A percentile compares a stretch with the other conserved stretches of the same genome.
These are phyloP conservation scores for Plumapathes pennacea DNA, from an alignment of 92 coral and sea anemone genomes.

Conservation along the genomic window DNA sequence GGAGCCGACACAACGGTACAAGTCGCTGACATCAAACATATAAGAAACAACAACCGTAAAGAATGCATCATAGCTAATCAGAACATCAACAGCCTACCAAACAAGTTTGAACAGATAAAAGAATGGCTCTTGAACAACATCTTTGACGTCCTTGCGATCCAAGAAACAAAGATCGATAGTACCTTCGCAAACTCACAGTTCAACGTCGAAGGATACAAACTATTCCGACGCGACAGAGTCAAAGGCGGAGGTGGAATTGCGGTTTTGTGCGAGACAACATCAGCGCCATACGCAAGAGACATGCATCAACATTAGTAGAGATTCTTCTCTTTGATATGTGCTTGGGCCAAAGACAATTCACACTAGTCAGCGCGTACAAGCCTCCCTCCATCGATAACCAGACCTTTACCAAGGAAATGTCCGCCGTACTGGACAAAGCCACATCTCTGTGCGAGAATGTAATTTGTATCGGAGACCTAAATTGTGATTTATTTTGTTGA, in stretches of 20 bases:
- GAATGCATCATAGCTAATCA: conserved; percentile 36
- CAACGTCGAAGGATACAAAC: conserved; percentile 22
- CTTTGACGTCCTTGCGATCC: conserved; percentile 43
- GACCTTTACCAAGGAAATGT: conserved; percentile 5
- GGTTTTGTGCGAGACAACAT: conserved; percentile 30
- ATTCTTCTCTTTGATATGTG: conserved; percentile 15
- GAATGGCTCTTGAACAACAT: conserved; percentile 36
- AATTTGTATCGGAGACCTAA: conserved; percentile 25
- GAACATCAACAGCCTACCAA: conserved; percentile 38
- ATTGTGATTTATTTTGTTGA: neutral
- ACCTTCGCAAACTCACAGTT: conserved; percentile 52
- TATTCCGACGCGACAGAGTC: conserved; percentile 31
- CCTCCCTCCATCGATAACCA: conserved; percentile 32
- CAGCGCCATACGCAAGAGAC: conserved; percentile 9
- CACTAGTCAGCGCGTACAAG: conserved; percentile 25
- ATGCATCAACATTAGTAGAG: conserved; percentile 8
- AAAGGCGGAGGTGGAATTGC: conserved; percentile 46
- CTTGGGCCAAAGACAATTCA: conserved; percentile 27
- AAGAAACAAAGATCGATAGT: conserved; percentile 52
- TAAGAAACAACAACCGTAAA: conserved; percentile 9
- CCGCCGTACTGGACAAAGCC: conserved; percentile 8
- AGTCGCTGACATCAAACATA: neutral
- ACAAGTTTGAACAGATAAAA: conserved; percentile 38
- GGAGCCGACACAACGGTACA: no score
- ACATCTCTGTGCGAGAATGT: conserved; percentile 9